Evolutionary conservation across 2,797 vertebrate genomes (phyloP), one percentile per base, ranked within the genome.

Genomic region (Sebastiscus albofasciatus): DNA sequence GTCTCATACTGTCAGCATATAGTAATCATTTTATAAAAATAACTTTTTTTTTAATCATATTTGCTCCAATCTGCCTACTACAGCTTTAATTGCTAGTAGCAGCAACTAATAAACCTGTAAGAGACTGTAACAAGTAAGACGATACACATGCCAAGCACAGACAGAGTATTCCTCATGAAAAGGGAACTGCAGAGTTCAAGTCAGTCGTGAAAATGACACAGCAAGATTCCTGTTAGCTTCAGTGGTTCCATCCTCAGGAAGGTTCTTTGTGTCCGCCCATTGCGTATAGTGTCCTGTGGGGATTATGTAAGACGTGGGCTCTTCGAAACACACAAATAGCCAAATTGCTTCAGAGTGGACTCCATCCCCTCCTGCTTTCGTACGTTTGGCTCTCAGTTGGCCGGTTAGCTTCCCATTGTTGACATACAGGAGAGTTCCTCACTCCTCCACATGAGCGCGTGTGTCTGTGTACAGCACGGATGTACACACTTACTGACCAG

Each of bases 301-400:
- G 39, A 39, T 88, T 89, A 86, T 69, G 60, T 85, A 88, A 90
- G 60, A 79, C 62, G 66, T 54, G 69, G 46, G 67, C 71, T 80
- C 55, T 74, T 36, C 68, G 79, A 77, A 68, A 77, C 52, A 76
- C 73, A 58, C 55, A 18, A 82, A 72, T 3, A 77, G 64, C 34
- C 79, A 58, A 36, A 72, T 62, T 72, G 36, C 34, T 67, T n/a
- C 12, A 36, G 31, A 42, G 75, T 61, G 60, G 71, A 86, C 27
- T 83, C 69, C 36, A 79, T 54, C n/a, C 49, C 24, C 55, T 74
- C 81, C 34, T 65, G 42, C 70, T 79, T 64, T 76, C 74, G 81
- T 67, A 71, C 39, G 65, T 39, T 18, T 67, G 60, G 54, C 87
- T 54, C 67, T 58, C 16, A 29, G 33, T 67, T 71, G 60, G 34